Conservation (phyloP, 1,140 invertebrate species). For the Metopolophium dirhodum region DNA sequence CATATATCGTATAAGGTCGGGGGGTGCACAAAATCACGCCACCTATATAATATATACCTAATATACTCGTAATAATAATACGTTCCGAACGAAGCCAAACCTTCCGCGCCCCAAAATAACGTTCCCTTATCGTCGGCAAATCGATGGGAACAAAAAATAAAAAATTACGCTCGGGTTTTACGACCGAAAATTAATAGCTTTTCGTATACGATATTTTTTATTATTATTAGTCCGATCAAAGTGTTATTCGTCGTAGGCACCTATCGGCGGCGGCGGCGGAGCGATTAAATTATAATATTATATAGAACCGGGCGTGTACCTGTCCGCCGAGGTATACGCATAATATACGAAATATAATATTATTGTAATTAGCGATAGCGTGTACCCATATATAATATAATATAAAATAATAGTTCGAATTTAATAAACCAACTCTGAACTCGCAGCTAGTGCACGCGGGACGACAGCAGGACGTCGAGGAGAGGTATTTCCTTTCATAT, state of each 20-base stretch:
- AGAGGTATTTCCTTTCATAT: neutral
- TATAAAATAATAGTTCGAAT: neutral
- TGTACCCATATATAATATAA: neutral
- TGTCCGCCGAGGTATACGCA: neutral
- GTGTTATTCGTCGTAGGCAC: neutral
- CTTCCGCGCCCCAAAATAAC: constrained; percentile 3
- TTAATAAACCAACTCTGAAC: neutral
- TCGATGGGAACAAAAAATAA: neutral
- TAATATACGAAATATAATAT: neutral
- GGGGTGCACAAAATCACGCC: neutral
- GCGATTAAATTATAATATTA: neutral
- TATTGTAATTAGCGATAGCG: neutral
- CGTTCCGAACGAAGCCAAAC: neutral
- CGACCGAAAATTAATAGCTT: constrained; percentile 3
- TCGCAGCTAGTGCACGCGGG: neutral
- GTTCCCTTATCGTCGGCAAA: neutral
- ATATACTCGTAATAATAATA: neutral
- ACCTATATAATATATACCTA: neutral
- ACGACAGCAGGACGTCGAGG: neutral
- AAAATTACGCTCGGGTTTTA: neutral
- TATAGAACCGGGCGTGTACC: neutral
- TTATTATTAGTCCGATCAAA: neutral
- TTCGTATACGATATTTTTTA: neutral
- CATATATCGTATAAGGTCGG: neutral
- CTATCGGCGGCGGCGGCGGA: too few relatives aligned